A percentile compares a stretch with the other conserved stretches of the same genome.
These are phyloP conservation scores for Crotalus viridis DNA, from an alignment of 2,113 vertebrate species.

Conservation along the genomic window DNA sequence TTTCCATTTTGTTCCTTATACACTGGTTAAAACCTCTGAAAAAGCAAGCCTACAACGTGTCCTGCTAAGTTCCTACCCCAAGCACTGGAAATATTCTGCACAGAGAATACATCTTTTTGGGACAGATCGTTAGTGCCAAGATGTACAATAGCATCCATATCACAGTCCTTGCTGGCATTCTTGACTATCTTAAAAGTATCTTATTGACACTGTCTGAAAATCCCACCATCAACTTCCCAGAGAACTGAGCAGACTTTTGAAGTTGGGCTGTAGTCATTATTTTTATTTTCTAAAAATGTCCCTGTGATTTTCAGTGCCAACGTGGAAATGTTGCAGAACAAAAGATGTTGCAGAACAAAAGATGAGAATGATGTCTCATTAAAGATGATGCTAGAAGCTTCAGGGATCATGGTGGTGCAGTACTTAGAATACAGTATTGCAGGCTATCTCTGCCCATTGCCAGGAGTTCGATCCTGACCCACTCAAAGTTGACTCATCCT, in stretches of 20 bases:
- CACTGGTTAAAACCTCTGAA: too few relatives aligned
- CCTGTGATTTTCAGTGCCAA: not conserved
- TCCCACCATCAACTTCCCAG: not conserved
- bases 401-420: not conserved
- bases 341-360: not conserved
- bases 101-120: too few relatives aligned
- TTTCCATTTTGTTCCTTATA: too few relatives aligned
- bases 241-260: not conserved
- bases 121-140: too few relatives aligned
- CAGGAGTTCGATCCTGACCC: not conserved
- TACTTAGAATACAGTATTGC: not conserved
- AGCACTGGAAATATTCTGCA: too few relatives aligned
- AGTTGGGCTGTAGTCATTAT: not conserved
- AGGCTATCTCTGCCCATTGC: not conserved
- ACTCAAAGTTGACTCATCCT: not conserved
- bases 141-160: too few relatives aligned
- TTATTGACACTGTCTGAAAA: not conserved
- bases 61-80: too few relatives aligned
- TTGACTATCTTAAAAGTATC: not conserved
- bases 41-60: too few relatives aligned
- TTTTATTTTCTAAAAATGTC: not conserved
- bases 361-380: not conserved
- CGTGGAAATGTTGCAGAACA: not conserved
- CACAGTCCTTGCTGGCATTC: too few relatives aligned
- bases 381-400: not conserved